Evolutionary conservation across 2,888 invertebrate genomes (phyloP).

Genomic region (Rotaria socialis): DNA sequence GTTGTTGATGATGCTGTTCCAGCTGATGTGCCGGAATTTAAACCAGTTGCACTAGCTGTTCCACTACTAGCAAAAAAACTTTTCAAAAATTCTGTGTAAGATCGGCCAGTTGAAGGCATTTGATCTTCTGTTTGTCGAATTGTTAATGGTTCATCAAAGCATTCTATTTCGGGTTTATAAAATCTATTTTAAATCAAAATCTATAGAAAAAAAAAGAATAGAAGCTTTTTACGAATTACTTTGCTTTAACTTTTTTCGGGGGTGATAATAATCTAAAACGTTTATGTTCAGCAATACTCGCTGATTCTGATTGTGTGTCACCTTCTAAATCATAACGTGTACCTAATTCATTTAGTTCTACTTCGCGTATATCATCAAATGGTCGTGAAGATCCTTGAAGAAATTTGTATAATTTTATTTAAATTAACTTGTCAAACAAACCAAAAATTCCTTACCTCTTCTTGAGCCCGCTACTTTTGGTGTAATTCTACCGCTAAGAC

Average conservation of each 20-base stretch:
- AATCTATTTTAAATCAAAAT: not conserved
- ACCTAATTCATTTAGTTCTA: constrained; percentile 28
- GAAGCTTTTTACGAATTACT: not conserved
- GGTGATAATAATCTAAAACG: constrained; percentile 16
- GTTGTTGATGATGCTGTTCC: not conserved
- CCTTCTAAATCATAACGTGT: not conserved
- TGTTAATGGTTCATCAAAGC: constrained; percentile 29
- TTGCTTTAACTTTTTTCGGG: constrained; percentile 24
- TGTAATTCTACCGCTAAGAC: not conserved
- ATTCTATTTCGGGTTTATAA: constrained; percentile 32
- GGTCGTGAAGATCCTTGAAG: constrained; percentile 4
- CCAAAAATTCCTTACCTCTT: not conserved
- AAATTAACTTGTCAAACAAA: not conserved
- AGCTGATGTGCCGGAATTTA: not conserved
- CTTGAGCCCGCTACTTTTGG: constrained; percentile 19
- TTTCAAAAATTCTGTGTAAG: not conserved
- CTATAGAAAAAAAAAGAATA: too few species aligned
- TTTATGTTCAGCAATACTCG: constrained; percentile 16
- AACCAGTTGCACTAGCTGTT: not conserved
- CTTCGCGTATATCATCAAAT: constrained; percentile 33
- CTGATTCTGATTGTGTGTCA: not conserved
- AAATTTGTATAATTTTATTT: not conserved
- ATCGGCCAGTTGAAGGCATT: not conserved
- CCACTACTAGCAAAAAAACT: constrained; percentile 9
- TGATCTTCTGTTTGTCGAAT: constrained; percentile 16